Percentiles rank a stretch among this genome's conserved stretches.
Evolutionary conservation across 2,888 invertebrate species (phyloP).

Genomic region (Troides aeacus): DNA sequence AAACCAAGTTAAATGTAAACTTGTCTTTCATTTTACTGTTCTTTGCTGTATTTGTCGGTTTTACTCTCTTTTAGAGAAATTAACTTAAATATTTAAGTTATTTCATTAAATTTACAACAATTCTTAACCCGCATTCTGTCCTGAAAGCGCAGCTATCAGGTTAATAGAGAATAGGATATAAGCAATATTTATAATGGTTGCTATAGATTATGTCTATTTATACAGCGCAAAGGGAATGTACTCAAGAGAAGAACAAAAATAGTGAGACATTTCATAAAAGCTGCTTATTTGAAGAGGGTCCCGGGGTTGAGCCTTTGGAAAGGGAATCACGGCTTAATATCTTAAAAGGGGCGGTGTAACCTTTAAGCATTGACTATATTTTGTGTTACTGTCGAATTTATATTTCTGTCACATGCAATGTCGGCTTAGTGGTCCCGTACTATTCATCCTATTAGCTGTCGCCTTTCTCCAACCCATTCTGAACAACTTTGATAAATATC

Average conservation of each 20-base stretch:
- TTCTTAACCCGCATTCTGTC: too few relatives aligned
- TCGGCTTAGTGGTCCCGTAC: background rate
- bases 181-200: too few relatives aligned
- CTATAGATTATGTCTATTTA: background rate
- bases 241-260: slow-evolving; percentile 38
- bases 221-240: slow-evolving; percentile 30
- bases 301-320: slow-evolving; percentile 34
- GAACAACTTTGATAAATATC: too few relatives aligned
- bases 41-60: too few relatives aligned
- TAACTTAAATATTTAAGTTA: too few relatives aligned
- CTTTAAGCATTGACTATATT: slow-evolving; percentile 34
- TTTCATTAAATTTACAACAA: too few relatives aligned
- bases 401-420: slow-evolving; percentile 23
- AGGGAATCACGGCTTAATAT: slow-evolving; percentile 46
- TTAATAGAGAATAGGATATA: too few relatives aligned
- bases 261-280: slow-evolving; percentile 44
- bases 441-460: background rate
- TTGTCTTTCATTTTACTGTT: too few relatives aligned
- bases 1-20: too few relatives aligned
- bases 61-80: too few relatives aligned
- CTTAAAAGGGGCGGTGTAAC: slow-evolving; percentile 45
- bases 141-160: too few relatives aligned
- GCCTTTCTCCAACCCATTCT: background rate
- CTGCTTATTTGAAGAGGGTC: slow-evolving; percentile 49
- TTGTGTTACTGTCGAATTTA: slow-evolving; percentile 25